These are phyloP conservation scores for Thecocarcelia acutangulata DNA, from an alignment of 2,888 invertebrate species.

Conservation along the genomic window DNA sequence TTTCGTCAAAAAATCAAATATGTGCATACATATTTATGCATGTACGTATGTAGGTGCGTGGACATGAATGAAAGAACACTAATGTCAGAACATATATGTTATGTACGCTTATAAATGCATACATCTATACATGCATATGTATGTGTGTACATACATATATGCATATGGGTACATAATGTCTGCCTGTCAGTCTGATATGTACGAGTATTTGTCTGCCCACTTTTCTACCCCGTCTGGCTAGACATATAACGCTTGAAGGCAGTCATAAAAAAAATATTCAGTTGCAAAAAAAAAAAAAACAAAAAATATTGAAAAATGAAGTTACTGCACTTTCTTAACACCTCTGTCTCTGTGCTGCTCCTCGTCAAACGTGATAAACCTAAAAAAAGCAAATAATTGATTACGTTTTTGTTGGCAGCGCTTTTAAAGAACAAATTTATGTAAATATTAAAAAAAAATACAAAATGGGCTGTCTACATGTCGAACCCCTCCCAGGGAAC, in stretches of 20 bases:
- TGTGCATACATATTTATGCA: background rate
- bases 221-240: slow-evolving; percentile 44
- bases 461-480: no score
- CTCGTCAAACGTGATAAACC: slow-evolving; percentile 37
- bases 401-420: slow-evolving; percentile 10
- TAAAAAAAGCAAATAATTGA: slow-evolving; percentile 39
- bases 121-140: background rate
- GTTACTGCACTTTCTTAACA: slow-evolving; percentile 50
- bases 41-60: background rate
- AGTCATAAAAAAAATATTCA: slow-evolving; percentile 46
- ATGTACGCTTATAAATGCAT: background rate
- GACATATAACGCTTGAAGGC: slow-evolving; percentile 53
- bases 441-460: background rate
- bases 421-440: slow-evolving; percentile 1
- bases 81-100: background rate
- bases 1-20: slow-evolving; percentile 50
- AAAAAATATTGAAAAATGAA: slow-evolving; percentile 21
- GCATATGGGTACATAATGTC: slow-evolving; percentile 29
- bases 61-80: slow-evolving; percentile 40
- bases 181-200: slow-evolving; percentile 17
- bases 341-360: background rate
- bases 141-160: background rate
- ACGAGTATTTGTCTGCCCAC: slow-evolving; percentile 1
- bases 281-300: slow-evolving; percentile 23
- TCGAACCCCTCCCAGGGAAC: no score